A percentile compares a stretch with the other conserved stretches of the same genome.
Evolutionary conservation across 2,113 vertebrate species (phyloP).

Genomic region (Notarius quadriscutis): DNA sequence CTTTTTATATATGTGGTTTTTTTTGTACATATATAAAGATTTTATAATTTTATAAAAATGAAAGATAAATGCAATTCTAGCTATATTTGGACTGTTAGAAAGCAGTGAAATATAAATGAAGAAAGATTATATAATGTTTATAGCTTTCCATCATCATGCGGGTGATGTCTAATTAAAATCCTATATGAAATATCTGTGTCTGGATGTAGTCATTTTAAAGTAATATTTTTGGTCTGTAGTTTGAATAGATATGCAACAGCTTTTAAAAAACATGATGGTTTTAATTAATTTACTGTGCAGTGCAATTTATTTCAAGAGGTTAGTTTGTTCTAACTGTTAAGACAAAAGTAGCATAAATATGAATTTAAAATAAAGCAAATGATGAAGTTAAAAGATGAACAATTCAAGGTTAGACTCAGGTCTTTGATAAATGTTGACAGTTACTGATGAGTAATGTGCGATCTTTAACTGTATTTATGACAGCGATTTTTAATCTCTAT

Average conservation of each 20-base stretch:
- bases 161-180: slow-evolving; percentile 63
- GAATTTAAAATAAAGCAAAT: neutral
- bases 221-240: neutral
- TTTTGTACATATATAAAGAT: slow-evolving; percentile 65
- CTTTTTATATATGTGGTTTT: slow-evolving; percentile 53
- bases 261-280: neutral
- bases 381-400: neutral
- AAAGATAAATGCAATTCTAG: slow-evolving; percentile 56
- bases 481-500: neutral
- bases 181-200: slow-evolving; percentile 30
- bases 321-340: neutral
- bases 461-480: neutral
- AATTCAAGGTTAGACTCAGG: neutral
- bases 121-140: slow-evolving; percentile 51
- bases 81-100: slow-evolving; percentile 62
- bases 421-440: neutral
- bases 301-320: neutral
- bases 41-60: slow-evolving; percentile 74
- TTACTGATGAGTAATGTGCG: neutral
- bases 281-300: neutral
- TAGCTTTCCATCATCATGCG: slow-evolving; percentile 60
- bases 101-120: slow-evolving; percentile 63
- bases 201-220: slow-evolving; percentile 32
- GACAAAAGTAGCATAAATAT: neutral
- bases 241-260: neutral